phyloP scores from a whole-genome alignment of 2,888 invertebrate species.

The Macrosoma leucophasiata region DNA sequence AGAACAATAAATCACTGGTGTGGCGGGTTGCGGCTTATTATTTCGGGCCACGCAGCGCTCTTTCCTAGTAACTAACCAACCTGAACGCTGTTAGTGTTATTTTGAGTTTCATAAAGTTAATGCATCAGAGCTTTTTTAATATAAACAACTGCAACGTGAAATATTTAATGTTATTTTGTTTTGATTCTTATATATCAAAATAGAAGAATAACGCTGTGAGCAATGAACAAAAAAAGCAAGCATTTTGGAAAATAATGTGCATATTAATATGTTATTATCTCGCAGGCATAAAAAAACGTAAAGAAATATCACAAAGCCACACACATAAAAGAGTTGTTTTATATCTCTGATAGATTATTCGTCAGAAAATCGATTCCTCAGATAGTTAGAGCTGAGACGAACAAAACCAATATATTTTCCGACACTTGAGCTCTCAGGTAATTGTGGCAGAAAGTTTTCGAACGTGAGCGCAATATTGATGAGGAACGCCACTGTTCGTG shows the following conservation, averaged over 20 bases:
- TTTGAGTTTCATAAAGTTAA: too few species aligned
- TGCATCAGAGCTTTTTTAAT: too few species aligned
- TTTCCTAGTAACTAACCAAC: slow-evolving; percentile 59
- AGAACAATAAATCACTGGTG: slow-evolving; percentile 65
- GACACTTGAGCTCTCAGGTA: slow-evolving; percentile 75
- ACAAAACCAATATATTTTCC: slow-evolving; percentile 73
- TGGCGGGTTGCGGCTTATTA: slow-evolving; percentile 62
- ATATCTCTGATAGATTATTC: too few species aligned
- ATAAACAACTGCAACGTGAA: slow-evolving; percentile 41
- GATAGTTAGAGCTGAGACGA: slow-evolving; percentile 50
- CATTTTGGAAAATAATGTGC: too few species aligned
- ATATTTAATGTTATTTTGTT: slow-evolving; percentile 41
- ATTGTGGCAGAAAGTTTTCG: slow-evolving; percentile 74
- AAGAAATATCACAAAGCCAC: too few species aligned
- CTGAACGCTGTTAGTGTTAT: too few species aligned
- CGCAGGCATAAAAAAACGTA: too few species aligned
- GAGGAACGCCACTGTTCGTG: slow-evolving; percentile 34
- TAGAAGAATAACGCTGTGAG: too few species aligned
- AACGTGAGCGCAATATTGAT: slow-evolving; percentile 69
- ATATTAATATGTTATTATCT: too few species aligned
- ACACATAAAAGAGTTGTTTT: too few species aligned
- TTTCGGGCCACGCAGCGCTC: slow-evolving; percentile 54
- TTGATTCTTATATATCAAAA: too few species aligned
- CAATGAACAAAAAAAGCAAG: too few species aligned
- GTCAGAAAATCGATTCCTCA: slow-evolving; percentile 47